Evolutionary conservation across 1,140 invertebrate genomes (phyloP), one percentile per base, ranked within the genome.

Genomic region (Caenorhabditis latens): DNA sequence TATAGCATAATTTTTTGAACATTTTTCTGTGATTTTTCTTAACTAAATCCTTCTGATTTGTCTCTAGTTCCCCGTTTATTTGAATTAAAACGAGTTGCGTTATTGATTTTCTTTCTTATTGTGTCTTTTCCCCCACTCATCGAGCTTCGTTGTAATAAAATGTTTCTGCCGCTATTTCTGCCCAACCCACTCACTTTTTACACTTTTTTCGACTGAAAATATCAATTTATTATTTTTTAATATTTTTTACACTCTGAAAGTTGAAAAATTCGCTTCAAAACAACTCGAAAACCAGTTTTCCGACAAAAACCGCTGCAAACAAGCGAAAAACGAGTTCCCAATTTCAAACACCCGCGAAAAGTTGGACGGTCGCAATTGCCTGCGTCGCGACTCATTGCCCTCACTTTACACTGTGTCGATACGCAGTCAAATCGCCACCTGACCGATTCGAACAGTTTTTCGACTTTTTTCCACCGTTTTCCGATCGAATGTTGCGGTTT

Each of bases 361-460:
- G 50, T 21, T 79, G 19, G 9, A 9, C 24, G 71, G 67, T 53
- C 71, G 71, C 71, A 79, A 24, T 79, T 79, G 7, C 46, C 71
- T 79, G 71, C 46, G 71, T 79, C 24, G 71, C 71, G 71, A 24
- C 46, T 79, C 46, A 50, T 7, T 9, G n/a, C 13, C 1, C 11
- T 7, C 71, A 79, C 9, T 79, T 79, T 79, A 79, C 71, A 79
- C 71, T 53, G n/a, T 79, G 16, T 19, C 24, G 71, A 79, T 79
- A 79, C 71, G 46, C 46, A 79, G 71, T 9, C 46, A 50, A 79
- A 53, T 5, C 46, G 43, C n/a, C 40, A 79, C 71, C 71, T 79
- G 71, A 21, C n/a, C 46, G 71, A 50, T 79, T 79, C 46, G 14
- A 50, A 79, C 71, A 43, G 71, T 79, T n/a, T 50, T 50, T 53